Evolutionary conservation across 2,113 vertebrate species (phyloP).

Genomic region (Engraulis encrasicolus): DNA sequence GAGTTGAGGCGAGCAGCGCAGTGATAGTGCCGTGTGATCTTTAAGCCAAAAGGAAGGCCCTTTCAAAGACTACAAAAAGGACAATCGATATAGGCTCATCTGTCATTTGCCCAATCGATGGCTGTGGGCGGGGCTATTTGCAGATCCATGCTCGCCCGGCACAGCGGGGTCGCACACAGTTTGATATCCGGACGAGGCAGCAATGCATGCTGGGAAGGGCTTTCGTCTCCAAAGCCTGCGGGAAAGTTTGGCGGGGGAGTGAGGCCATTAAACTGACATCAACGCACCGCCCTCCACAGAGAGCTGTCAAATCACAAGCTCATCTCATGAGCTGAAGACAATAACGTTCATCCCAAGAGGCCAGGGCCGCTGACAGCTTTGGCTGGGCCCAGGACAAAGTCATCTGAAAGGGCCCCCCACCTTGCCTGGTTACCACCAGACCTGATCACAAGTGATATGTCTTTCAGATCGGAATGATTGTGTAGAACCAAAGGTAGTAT

Average conservation of each 20-base stretch:
- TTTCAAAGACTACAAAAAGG: neutral
- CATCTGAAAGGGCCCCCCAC: too few species aligned
- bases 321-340: neutral
- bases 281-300: neutral
- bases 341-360: neutral
- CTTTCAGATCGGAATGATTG: too few species aligned
- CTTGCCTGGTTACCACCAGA: too few species aligned
- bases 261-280: neutral
- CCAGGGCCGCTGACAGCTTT: too few species aligned
- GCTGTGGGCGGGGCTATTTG: slow-evolving; percentile 9
- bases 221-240: neutral
- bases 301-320: slow-evolving; percentile 2
- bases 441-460: too few species aligned
- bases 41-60: neutral
- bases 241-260: neutral
- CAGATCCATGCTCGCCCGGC: slow-evolving; percentile 11
- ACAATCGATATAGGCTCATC: slow-evolving; percentile 1
- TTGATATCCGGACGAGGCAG: neutral
- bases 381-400: too few species aligned
- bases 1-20: neutral
- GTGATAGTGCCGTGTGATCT: neutral
- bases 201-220: neutral
- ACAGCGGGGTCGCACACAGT: neutral
- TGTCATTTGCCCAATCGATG: neutral
- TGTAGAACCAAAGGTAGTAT: too few species aligned